These are phyloP conservation scores for Aphyosemion australe DNA, from an alignment of 2,113 vertebrate genomes.

Conservation along the genomic window DNA sequence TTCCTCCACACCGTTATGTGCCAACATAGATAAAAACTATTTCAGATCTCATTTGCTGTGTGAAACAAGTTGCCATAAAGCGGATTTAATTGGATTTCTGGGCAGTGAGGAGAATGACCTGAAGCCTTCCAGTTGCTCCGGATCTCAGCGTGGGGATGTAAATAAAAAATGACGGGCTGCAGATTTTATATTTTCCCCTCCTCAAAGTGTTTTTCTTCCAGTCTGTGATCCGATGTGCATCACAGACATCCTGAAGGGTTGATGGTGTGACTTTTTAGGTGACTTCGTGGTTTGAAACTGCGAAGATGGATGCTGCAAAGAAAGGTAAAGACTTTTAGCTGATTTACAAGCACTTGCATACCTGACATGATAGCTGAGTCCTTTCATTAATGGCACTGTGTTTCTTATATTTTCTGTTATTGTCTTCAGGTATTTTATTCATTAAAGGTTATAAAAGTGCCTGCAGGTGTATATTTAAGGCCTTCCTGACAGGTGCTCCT, in stretches of 20 bases:
- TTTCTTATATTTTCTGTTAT: neutral
- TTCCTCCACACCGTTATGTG: neutral
- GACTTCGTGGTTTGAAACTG: conserved; percentile 46
- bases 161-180: conserved; percentile 33
- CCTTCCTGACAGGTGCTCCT: conserved; percentile 61
- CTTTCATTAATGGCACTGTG: no score
- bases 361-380: no score
- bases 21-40: conserved; percentile 14
- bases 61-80: conserved; percentile 6
- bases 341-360: neutral
- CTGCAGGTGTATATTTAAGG: conserved; percentile 26
- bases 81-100: conserved; percentile 40
- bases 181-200: neutral
- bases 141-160: neutral
- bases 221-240: conserved; percentile 35
- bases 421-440: neutral
- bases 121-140: conserved; percentile 10
- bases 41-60: neutral
- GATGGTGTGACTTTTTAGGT: conserved; percentile 54
- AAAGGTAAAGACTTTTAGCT: conserved; percentile 54
- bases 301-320: conserved; percentile 66
- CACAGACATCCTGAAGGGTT: conserved; percentile 44
- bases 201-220: conserved; percentile 11
- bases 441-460: conserved; percentile 5
- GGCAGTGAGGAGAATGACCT: neutral